Conservation (phyloP, 1,140 invertebrate genomes). For the Bemisia tabaci region DNA sequence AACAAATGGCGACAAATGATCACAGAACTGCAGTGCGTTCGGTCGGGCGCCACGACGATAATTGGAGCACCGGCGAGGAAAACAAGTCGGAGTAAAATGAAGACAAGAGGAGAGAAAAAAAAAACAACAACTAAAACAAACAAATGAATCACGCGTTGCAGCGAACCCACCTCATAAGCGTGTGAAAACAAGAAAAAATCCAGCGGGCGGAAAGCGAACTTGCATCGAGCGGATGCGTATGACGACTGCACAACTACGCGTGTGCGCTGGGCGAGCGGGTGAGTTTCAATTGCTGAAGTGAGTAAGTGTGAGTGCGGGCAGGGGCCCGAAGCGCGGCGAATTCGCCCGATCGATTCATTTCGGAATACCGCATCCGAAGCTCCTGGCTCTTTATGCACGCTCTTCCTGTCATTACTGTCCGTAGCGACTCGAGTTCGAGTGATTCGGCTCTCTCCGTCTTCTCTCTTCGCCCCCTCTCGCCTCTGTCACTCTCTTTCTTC, state of each 20-base stretch:
- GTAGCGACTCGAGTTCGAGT: not conserved
- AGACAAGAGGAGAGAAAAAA: not conserved
- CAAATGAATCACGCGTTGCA: not conserved
- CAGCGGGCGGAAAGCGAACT: no score
- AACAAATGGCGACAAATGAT: no score
- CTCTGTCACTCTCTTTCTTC: not conserved
- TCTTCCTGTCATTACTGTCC: not conserved
- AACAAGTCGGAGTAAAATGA: not conserved
- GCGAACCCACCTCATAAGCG: no score
- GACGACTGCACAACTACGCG: not conserved
- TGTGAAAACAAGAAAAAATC: no score
- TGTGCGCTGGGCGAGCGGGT: not conserved
- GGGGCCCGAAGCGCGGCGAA: not conserved
- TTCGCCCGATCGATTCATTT: not conserved
- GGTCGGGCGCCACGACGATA: no score
- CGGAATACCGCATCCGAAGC: not conserved
- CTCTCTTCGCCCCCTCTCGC: not conserved
- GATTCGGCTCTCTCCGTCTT: no score
- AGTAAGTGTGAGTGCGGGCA: not conserved
- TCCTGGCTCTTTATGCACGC: not conserved
- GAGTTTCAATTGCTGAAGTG: not conserved
- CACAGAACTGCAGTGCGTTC: no score
- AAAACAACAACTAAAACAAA: not conserved
- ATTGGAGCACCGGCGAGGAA: no score
- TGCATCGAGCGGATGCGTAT: not conserved